Evolutionary conservation across 2,888 invertebrate species (phyloP), one percentile per base, ranked within the genome.

Genomic region (Amaurobius ferox): DNA sequence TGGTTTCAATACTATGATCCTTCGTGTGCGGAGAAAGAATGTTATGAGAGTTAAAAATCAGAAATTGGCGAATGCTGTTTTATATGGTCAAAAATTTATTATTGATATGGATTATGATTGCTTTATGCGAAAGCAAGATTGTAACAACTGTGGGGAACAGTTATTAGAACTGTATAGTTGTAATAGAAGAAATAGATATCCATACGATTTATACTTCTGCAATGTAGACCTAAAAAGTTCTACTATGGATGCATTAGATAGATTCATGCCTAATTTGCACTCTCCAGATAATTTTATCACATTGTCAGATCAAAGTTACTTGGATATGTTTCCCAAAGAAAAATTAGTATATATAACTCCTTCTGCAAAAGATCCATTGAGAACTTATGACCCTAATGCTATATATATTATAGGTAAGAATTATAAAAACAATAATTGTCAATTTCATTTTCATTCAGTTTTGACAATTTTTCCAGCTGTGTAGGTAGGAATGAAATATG

Each of bases 311-410:
- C 90, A 95, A 90, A 95, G 95, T 90, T 96, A 95, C 90, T 92
- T 96, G 78, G 95, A 98, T 88, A n/a, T 95, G 13, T 98, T 95
- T 91, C 95, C 96, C 0, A 95, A 94, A 91, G 93, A 96, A 7
- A 93, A 94, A 88, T 91, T 98, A 30, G 95, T 98, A 0, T 98
- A 98, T 91, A 92, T 98, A 55, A 96, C 97, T 13, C 97, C 98
- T 9, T 95, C 98, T 91, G 95, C 95, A 89, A 92, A 93, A 23
- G 93, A 94, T 76, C 94, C 94, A 89, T 90, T 98, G 89, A 91
- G 91, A 0, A 91, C 93, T 28, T 97, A 93, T 92, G 94, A 96
- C 92, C 94, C 94, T 88, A 94, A 97, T 91, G 94, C 95, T 89
- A 92, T 96, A 11, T 98, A 98, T 90, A 95, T 98, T 86, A 93